phyloP scores from a whole-genome alignment of 2,113 vertebrate genomes.

The Cisticola juncidis region DNA sequence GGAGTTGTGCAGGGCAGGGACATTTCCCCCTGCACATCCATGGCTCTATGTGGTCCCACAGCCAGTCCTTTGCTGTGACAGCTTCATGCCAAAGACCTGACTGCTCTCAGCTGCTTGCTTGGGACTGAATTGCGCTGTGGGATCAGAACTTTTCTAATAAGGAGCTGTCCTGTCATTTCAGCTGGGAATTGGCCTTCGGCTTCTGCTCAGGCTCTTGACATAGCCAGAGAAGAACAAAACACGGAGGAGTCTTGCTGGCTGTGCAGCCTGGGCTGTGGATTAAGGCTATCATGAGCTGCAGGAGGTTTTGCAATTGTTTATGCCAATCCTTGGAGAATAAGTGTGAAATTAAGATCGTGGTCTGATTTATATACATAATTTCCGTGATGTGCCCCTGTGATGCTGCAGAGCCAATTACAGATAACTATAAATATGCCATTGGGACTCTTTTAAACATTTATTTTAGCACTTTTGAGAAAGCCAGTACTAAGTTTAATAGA shows the following conservation, averaged over 20 bases:
- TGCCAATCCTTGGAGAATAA: not conserved
- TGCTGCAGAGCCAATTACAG: constrained; percentile 38
- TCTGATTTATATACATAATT: constrained; percentile 2
- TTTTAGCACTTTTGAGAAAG: constrained; percentile 3
- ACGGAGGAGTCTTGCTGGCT: not conserved
- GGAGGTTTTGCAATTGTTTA: not conserved
- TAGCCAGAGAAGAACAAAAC: not conserved
- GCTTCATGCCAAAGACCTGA: not conserved
- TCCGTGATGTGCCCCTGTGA: not conserved
- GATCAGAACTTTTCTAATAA: not conserved
- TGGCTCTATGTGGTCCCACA: fast-evolving
- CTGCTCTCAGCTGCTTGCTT: not conserved
- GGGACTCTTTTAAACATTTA: not conserved
- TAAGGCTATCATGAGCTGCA: not conserved
- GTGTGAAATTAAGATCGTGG: not conserved
- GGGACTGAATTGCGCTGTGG: not conserved
- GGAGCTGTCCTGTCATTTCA: not conserved
- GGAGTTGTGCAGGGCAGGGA: not conserved
- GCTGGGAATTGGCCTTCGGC: not conserved
- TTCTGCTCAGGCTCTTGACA: not conserved
- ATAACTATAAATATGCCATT: constrained; percentile 1
- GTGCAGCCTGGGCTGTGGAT: not conserved
- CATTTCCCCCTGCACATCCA: fast-evolving
- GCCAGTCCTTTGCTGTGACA: not conserved
- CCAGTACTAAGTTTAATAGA: not conserved